phyloP scores from a whole-genome alignment of 1,140 invertebrate species.

The Nasonia longicornis region DNA sequence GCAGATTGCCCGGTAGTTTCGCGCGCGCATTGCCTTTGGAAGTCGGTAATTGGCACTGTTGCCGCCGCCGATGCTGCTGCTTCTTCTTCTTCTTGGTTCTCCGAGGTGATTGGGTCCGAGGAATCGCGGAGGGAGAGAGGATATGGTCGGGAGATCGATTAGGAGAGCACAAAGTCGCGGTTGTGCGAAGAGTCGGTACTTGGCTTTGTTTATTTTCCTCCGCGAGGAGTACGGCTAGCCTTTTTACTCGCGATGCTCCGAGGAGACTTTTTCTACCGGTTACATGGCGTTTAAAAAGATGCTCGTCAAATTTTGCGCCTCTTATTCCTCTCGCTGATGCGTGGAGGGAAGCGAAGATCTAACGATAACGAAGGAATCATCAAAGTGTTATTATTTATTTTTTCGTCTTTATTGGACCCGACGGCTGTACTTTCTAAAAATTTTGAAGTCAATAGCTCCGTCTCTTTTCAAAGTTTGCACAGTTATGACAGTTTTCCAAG shows the following conservation, averaged over 20 bases:
- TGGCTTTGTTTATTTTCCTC: background rate
- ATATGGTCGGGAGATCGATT: conserved; percentile 27
- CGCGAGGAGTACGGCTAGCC: background rate
- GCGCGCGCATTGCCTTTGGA: conserved; percentile 22
- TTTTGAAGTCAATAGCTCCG: background rate
- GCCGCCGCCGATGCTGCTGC: background rate
- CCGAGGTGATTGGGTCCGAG: conserved; percentile 9
- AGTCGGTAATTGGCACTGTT: conserved; percentile 33
- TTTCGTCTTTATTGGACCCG: no score
- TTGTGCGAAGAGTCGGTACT: background rate
- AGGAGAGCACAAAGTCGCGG: conserved; percentile 6
- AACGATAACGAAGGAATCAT: no score
- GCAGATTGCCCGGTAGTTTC: conserved; percentile 43
- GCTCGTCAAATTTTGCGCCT: no score
- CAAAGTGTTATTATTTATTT: no score
- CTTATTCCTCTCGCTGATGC: no score
- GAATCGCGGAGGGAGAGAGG: background rate
- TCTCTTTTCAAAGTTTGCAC: background rate
- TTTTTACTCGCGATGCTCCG: background rate
- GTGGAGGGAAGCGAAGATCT: no score
- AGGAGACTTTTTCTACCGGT: background rate
- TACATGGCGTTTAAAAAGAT: no score
- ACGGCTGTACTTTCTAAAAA: background rate
- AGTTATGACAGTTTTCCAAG: background rate
- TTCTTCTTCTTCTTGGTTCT: background rate